Evolutionary conservation across 2,888 invertebrate genomes (phyloP).

Genomic region (Iphiclides podalirius): DNA sequence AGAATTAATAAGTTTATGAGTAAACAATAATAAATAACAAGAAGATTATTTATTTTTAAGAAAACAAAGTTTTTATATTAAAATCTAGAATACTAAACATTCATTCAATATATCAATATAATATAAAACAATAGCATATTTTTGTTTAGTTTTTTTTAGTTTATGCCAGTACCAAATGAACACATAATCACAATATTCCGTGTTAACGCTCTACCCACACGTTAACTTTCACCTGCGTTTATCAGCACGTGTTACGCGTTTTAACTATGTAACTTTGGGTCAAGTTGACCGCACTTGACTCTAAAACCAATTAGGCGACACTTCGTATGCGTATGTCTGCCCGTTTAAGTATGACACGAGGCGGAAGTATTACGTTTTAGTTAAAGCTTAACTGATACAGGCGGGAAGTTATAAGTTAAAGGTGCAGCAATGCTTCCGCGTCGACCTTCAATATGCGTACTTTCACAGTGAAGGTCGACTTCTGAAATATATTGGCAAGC

Average conservation of each 20-base stretch:
- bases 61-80: no score
- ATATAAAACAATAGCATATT: no score
- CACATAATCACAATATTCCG: conserved; percentile 4
- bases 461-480: no score
- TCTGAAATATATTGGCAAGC: no score
- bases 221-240: conserved; percentile 18
- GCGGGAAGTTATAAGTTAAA: conserved; percentile 5
- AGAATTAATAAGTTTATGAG: background rate
- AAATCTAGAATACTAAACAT: no score
- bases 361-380: conserved; percentile 17
- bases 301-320: conserved; percentile 19
- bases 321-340: conserved; percentile 4
- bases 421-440: background rate
- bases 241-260: conserved; percentile 21
- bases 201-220: background rate
- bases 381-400: conserved; percentile 10
- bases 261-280: conserved; percentile 20
- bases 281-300: conserved; percentile 24
- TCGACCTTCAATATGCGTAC: background rate
- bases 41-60: no score
- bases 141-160: no score
- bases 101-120: no score
- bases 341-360: conserved; percentile 5
- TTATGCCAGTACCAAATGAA: no score
- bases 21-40: background rate